Evolutionary conservation across 2,113 vertebrate species (phyloP).

Genomic region (Axis porcinus): DNA sequence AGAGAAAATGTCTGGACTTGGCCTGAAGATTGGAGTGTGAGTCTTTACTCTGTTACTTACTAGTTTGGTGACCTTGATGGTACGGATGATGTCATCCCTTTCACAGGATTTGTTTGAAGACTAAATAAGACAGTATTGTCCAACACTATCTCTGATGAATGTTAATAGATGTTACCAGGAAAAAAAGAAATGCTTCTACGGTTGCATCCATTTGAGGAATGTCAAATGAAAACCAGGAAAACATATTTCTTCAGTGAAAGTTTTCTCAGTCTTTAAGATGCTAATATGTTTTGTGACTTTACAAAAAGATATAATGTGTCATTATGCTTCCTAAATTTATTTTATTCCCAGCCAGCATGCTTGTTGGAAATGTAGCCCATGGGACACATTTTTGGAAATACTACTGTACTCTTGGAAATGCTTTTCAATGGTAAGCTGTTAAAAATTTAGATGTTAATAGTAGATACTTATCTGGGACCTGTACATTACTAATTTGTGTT

Average conservation of each 20-base stretch:
- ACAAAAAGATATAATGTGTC: neutral
- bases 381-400: neutral
- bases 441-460: neutral
- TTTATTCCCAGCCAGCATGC: neutral
- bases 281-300: neutral
- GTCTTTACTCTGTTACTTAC: neutral
- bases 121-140: neutral
- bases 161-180: neutral
- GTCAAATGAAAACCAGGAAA: neutral
- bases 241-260: neutral
- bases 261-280: neutral
- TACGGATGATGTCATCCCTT: neutral
- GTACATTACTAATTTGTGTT: neutral
- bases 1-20: neutral
- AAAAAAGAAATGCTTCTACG: neutral
- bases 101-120: neutral
- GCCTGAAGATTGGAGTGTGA: neutral
- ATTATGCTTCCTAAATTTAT: neutral
- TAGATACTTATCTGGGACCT: slow-evolving; percentile 26
- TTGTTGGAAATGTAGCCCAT: neutral
- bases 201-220: neutral
- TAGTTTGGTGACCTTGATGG: neutral
- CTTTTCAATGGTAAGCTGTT: slow-evolving; percentile 34
- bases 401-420: neutral
- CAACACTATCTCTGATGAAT: neutral